These are phyloP conservation scores for Athene noctua DNA, from an alignment of 2,113 vertebrate species.

Conservation along the genomic window DNA sequence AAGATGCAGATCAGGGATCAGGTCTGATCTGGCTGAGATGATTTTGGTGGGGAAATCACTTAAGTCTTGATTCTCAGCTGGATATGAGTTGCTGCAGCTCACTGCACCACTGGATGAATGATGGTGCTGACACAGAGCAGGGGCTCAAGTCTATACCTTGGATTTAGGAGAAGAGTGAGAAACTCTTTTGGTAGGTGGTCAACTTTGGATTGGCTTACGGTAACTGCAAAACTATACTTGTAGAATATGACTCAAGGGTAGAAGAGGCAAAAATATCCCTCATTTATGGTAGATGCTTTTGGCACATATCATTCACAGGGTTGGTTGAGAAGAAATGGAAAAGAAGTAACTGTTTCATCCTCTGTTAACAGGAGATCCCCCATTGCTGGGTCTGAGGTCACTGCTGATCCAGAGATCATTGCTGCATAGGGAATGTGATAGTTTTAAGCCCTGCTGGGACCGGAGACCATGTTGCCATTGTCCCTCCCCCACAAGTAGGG, in stretches of 20 bases:
- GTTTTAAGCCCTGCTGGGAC: too few relatives aligned
- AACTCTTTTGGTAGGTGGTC: neutral
- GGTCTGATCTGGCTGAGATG: neutral
- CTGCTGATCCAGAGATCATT: neutral
- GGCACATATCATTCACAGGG: neutral
- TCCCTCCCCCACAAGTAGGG: too few relatives aligned
- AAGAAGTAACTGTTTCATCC: neutral
- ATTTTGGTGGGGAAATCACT: neutral
- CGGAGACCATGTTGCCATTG: too few relatives aligned
- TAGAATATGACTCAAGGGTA: rapidly evolving
- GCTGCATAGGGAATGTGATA: neutral
- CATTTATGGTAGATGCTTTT: neutral
- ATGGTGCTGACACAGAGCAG: neutral
- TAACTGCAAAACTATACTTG: neutral
- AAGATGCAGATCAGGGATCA: neutral
- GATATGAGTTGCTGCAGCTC: neutral
- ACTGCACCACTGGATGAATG: neutral
- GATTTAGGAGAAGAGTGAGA: neutral
- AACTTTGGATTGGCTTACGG: neutral
- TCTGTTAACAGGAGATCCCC: neutral
- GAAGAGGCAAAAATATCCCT: neutral
- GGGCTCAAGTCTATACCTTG: neutral
- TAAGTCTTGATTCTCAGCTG: neutral
- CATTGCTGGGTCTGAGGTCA: neutral
- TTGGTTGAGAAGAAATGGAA: neutral